Base-by-base conservation (phyloP, 2,797 vertebrate species). In the Crocidura indochinensis region DNA sequence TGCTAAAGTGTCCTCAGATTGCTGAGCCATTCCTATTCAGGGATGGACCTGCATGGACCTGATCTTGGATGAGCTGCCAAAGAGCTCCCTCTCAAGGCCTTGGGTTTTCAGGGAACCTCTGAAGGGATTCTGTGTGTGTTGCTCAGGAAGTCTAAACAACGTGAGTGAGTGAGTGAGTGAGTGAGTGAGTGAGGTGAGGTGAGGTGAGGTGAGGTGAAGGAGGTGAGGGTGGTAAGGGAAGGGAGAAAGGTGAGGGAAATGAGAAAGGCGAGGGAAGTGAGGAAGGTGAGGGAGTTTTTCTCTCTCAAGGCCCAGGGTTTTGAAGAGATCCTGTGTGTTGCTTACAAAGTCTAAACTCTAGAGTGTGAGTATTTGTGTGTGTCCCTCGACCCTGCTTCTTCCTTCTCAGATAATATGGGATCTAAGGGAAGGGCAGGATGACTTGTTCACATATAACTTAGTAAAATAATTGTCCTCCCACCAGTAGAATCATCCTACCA, bases 331-430 rank as follows among this genome's bases (percentile, higher is more conserved):
- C 65, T 90, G 31, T 88, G 56, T 91, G 91, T 60, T 10, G 51
- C 51, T 94, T 67, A 82, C 87, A 77, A 84, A 79, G 89, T n/a
- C 87, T 89, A 91, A 91, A 76, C 72, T 96, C 38, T 38, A n/a
- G n/a, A n/a, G n/a, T n/a, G n/a, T n/a, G n/a, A n/a, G n/a, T n/a
- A 38, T 38, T 38, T 38, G 38, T 38, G 5, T 38, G 38, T 38
- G 38, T 38, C 79, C 87, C 91, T 90, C 62, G 89, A 65, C 92
- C 91, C 80, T 80, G 65, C 84, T 90, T 88, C 86, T 92, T 77
- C 79, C 76, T 92, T 88, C 80, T 91, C 87, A 88, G 86, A 80
- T 62, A 88, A 88, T 88, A 87, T 80, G 51, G 65, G 92, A 31
- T 81, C 87, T 83, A 82, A 94, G 79, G 87, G 80, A 83, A 24